Base-by-base conservation (phyloP, 2,888 invertebrate species). In the Muschampia plurimacula region DNA sequence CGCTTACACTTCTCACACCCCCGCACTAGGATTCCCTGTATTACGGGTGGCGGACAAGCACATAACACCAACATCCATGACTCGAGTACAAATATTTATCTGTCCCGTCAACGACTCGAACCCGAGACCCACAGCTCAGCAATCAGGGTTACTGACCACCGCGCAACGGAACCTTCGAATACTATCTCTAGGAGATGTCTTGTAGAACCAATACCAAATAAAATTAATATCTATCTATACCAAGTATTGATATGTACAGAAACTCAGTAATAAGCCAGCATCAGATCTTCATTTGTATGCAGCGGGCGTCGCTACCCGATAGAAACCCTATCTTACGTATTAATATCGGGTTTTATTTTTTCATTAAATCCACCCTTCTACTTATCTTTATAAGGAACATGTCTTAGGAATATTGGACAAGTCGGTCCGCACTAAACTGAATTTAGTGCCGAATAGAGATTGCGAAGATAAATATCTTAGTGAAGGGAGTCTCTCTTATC, bases 321-420 rank as follows among this genome's bases (percentile, higher is more conserved):
- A 85, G 88, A 88, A 89, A 87, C 87, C 88, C 89, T 92, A 91
- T 91, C 91, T 91, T 89, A 83, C 85, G 87, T 89, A 92, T 92
- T 92, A 92, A 92, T 93, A 90, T 78, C 68, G 79, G 75, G 77
- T 75, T 78, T 80, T 78, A 79, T 79, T 80, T 80, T 80, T 80
- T 80, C 79, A 80, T 80, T 80, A 79, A 80, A 80, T 77, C 78
- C 79, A 74, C 69, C 77, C 75, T 52, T 36, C 39, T 59, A 74
- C 74, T 76, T 75, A 69, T 70, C 57, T 55, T 70, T 70, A 69
- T 64, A 64, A 70, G 70, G 57, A 65, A 70, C 65, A 70, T 70
- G 64, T 65, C 70, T 70, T 64, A 32, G 57, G 64, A 39, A 70
- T 70, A 70, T 70, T 70, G 64, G 64, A 65, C 70, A 57, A 46